phyloP scores from a whole-genome alignment of 2,888 invertebrate species.

The Opisthograptis luteolata region DNA sequence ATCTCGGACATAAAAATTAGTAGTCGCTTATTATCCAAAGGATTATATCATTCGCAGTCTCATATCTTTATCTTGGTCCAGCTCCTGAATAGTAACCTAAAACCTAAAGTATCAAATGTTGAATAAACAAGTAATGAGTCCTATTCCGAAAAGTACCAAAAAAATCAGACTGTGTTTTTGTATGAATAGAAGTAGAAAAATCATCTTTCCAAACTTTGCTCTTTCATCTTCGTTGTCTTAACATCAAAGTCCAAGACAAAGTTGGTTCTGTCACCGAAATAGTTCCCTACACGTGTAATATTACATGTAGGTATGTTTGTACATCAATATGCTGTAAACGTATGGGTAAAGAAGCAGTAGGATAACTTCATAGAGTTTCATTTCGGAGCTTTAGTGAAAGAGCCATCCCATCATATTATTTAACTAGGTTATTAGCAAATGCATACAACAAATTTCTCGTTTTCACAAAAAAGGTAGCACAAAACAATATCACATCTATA shows the following conservation, averaged over 20 bases:
- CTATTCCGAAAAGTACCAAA: slow-evolving; percentile 1
- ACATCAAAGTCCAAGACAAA: slow-evolving; percentile 27
- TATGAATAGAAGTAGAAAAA: slow-evolving; percentile 11
- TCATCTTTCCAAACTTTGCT: slow-evolving; percentile 18
- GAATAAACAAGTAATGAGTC: neutral
- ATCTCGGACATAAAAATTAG: too few relatives aligned
- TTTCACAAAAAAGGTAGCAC: too few relatives aligned
- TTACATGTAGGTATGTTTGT: slow-evolving; percentile 19
- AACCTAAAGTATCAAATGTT: neutral
- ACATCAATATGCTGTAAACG: slow-evolving; percentile 25
- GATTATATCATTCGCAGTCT: too few relatives aligned
- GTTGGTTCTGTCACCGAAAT: slow-evolving; percentile 27
- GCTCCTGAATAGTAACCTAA: neutral
- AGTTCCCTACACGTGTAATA: slow-evolving; percentile 24
- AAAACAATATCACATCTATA: too few relatives aligned
- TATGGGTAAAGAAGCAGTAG: slow-evolving; percentile 8
- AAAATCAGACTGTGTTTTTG: slow-evolving; percentile 3
- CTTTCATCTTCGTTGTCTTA: slow-evolving; percentile 12
- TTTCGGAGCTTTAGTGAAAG: too few relatives aligned
- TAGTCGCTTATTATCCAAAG: too few relatives aligned
- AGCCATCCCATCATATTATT: too few relatives aligned
- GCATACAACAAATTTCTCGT: too few relatives aligned
- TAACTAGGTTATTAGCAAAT: too few relatives aligned
- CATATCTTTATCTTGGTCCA: too few relatives aligned
- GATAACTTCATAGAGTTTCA: neutral